These are phyloP conservation scores for Pseudomugil tenellus DNA, from an alignment of 2,797 vertebrate species.

Conservation along the genomic window DNA sequence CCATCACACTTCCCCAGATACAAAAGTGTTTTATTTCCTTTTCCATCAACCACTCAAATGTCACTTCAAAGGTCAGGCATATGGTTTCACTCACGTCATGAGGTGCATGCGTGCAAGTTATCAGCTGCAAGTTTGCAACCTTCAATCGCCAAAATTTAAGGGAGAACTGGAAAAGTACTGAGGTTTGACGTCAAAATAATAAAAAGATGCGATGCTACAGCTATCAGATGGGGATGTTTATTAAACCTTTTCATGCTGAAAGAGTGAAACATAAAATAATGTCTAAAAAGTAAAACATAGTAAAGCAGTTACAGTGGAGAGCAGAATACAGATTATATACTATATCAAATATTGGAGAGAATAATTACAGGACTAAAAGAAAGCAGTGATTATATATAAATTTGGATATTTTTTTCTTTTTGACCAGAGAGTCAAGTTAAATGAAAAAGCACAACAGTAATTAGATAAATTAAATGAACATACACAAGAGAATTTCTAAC, in stretches of 20 bases:
- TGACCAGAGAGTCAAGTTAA: conserved; percentile 28
- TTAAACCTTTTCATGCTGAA: conserved; percentile 14
- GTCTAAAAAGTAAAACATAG: conserved; percentile 46
- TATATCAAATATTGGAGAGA: conserved; percentile 32
- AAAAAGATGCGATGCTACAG: background rate
- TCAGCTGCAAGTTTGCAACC: conserved; percentile 4
- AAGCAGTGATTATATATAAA: conserved; percentile 31
- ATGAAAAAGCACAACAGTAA: background rate
- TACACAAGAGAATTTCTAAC: background rate
- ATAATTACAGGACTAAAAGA: conserved; percentile 24
- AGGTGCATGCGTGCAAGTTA: conserved; percentile 6
- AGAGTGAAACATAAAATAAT: conserved; percentile 36
- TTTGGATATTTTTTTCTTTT: conserved; percentile 27
- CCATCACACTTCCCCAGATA: background rate
- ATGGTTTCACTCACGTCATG: conserved; percentile 3
- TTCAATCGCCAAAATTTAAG: conserved; percentile 21
- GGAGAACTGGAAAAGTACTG: conserved; percentile 1
- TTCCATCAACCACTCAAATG: conserved; percentile 15
- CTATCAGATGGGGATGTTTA: conserved; percentile 19
- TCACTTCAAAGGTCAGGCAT: conserved; percentile 25
- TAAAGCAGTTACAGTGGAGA: conserved; percentile 13
- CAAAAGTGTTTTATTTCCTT: conserved; percentile 13
- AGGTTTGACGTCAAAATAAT: conserved; percentile 1
- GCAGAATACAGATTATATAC: conserved; percentile 19
- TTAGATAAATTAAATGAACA: background rate